phyloP scores from a whole-genome alignment of 2,797 vertebrate genomes.

The Platyrinchus mystaceus region DNA sequence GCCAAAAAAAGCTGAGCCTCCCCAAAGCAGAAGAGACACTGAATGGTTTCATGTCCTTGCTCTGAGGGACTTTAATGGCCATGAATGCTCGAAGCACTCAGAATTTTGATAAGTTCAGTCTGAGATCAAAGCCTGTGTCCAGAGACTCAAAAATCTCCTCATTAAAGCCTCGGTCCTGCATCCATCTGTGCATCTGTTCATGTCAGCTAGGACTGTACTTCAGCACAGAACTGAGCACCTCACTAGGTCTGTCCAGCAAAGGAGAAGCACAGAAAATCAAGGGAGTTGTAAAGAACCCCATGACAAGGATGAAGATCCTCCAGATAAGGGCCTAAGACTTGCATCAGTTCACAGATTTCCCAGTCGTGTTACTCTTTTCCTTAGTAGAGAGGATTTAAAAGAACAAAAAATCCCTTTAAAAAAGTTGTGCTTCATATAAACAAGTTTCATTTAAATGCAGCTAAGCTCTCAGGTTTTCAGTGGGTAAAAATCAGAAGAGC shows the following conservation, averaged over 20 bases:
- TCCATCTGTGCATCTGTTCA: neutral
- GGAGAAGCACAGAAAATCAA: neutral
- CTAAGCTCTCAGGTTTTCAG: neutral
- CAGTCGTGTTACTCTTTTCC: neutral
- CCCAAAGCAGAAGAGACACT: neutral
- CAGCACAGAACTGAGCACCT: neutral
- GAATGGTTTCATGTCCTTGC: neutral
- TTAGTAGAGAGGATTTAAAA: neutral
- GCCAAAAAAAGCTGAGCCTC: slow-evolving; percentile 10
- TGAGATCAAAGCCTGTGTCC: slow-evolving; percentile 7
- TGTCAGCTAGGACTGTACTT: neutral
- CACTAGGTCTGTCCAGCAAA: neutral
- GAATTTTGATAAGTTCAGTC: slow-evolving; percentile 2
- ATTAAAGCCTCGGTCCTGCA: neutral
- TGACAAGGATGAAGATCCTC: neutral
- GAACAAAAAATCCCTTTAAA: neutral
- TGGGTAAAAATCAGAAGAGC: neutral
- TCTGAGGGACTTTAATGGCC: slow-evolving; percentile 4
- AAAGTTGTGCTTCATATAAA: neutral
- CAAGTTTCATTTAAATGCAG: neutral
- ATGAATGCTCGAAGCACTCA: neutral
- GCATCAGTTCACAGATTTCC: neutral
- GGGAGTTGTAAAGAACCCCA: neutral
- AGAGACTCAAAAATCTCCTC: neutral
- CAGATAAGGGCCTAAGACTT: neutral